Conservation (phyloP, 2,888 invertebrate genomes). For the Acanthosepion esculentum region DNA sequence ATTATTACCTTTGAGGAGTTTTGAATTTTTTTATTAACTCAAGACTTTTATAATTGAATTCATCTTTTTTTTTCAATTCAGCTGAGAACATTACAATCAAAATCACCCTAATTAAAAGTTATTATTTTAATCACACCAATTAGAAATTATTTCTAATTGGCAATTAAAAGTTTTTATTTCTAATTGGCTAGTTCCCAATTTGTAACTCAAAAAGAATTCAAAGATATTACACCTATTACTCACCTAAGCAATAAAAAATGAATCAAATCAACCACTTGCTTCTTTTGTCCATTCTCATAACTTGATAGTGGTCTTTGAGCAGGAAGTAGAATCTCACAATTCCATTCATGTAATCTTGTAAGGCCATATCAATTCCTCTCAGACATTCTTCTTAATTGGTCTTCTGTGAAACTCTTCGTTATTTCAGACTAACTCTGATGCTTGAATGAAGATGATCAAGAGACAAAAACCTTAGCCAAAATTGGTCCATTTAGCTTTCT, state of each 20-base stretch:
- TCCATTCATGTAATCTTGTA: slow-evolving; percentile 7
- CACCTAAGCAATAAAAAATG: neutral
- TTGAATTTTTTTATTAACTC: neutral
- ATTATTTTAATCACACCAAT: neutral
- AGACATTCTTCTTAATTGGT: neutral
- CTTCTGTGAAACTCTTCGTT: neutral
- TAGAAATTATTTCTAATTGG: neutral
- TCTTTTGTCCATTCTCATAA: neutral
- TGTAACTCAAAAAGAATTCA: neutral
- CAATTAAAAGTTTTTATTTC: neutral
- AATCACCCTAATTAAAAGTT: neutral
- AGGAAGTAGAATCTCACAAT: slow-evolving; percentile 6
- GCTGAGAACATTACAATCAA: neutral
- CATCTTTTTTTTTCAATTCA: neutral
- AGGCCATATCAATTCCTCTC: neutral
- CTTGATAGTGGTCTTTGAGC: neutral
- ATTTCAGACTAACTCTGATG: neutral
- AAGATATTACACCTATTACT: neutral
- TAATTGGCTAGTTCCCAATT: neutral
- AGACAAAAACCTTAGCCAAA: neutral
- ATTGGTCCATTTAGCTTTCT: neutral
- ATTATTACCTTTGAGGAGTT: neutral
- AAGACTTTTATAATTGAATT: neutral
- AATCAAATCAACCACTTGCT: neutral
- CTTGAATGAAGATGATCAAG: slow-evolving; percentile 33